phyloP scores from a whole-genome alignment of 2,113 vertebrate species.

The Nesoenas mayeri region DNA sequence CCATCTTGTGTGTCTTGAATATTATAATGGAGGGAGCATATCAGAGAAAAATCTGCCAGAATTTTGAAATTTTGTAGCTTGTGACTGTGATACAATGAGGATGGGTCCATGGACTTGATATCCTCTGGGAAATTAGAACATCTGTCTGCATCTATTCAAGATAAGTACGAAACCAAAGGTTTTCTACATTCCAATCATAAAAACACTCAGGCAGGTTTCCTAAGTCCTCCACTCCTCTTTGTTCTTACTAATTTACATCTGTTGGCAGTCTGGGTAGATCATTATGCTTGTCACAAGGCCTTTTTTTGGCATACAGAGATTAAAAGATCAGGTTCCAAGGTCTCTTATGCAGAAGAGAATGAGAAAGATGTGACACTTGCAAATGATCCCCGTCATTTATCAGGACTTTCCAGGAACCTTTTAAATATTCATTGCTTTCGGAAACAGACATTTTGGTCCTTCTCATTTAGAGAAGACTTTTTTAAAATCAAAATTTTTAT shows the following conservation, averaged over 20 bases:
- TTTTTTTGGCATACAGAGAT: neutral
- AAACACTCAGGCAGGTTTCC: neutral
- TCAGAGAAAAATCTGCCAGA: neutral
- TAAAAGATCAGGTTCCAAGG: neutral
- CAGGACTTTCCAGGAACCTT: neutral
- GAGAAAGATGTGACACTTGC: neutral
- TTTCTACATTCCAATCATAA: neutral
- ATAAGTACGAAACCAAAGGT: neutral
- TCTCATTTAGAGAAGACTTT: neutral
- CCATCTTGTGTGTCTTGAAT: neutral
- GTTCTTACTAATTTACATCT: neutral
- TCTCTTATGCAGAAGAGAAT: neutral
- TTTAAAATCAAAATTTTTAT: neutral
- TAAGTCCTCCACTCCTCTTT: neutral
- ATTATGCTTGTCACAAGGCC: neutral
- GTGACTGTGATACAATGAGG: neutral
- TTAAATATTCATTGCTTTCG: neutral
- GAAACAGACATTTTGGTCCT: neutral
- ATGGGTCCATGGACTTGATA: neutral
- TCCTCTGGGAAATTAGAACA: neutral
- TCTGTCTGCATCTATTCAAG: neutral
- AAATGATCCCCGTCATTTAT: neutral
- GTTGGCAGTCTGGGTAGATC: neutral
- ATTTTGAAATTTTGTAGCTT: neutral
- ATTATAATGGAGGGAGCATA: neutral